Conservation (phyloP, 2,113 vertebrate genomes). For the Trematocara marginatum region DNA sequence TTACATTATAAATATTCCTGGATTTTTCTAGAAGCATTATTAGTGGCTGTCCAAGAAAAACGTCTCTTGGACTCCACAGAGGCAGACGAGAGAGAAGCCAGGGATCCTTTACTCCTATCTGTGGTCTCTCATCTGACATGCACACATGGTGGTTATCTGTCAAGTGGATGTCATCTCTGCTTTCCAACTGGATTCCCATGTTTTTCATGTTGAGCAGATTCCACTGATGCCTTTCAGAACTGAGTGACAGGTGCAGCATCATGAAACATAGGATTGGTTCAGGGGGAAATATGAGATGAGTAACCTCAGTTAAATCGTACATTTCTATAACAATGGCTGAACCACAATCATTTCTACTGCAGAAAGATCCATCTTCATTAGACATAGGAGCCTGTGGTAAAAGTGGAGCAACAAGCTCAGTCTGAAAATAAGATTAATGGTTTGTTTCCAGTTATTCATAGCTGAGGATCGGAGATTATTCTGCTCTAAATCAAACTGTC, state of each 20-base stretch:
- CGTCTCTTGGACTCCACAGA: not conserved
- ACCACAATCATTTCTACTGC: not conserved
- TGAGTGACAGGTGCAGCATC: slow-evolving; percentile 55
- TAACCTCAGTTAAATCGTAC: slow-evolving; percentile 10
- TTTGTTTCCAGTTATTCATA: slow-evolving; percentile 10
- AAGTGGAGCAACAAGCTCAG: slow-evolving; percentile 2
- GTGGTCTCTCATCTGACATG: slow-evolving; percentile 57
- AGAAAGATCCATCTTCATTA: slow-evolving; percentile 44
- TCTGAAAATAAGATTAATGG: slow-evolving; percentile 14
- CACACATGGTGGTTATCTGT: slow-evolving; percentile 55
- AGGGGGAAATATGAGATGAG: not conserved
- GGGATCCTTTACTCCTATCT: slow-evolving; percentile 23
- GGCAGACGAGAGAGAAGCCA: slow-evolving; percentile 22
- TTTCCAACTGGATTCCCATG: slow-evolving; percentile 54
- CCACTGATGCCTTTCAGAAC: slow-evolving; percentile 41
- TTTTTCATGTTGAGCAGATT: slow-evolving; percentile 63
- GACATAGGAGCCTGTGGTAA: not conserved
- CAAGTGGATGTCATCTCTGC: slow-evolving; percentile 53
- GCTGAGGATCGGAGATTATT: slow-evolving; percentile 10
- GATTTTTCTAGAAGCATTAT: not conserved
- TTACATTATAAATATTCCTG: not conserved
- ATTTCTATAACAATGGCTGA: slow-evolving; percentile 25
- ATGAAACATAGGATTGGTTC: slow-evolving; percentile 10
- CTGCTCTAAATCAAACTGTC: slow-evolving; percentile 37
- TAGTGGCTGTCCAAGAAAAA: not conserved